Evolutionary conservation across 92 coral and sea anemone species (phyloP), one percentile per base, ranked within the genome.

Genomic region (Micromussa lordhowensis): DNA sequence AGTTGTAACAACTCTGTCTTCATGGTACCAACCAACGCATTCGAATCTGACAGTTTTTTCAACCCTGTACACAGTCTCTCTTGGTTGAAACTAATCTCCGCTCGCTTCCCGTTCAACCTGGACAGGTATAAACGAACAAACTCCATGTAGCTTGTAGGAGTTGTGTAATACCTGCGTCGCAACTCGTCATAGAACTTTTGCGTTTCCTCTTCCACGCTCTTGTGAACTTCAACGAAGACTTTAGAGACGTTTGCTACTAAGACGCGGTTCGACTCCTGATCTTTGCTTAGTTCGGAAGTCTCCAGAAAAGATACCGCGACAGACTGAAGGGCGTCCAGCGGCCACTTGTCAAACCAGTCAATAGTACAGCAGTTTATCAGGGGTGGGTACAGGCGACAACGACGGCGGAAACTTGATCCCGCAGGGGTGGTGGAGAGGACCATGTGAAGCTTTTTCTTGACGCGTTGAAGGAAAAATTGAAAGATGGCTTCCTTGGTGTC

Each of bases 321-420:
- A 24, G 97, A 92, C 85, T 93, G 96, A 57, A 97, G 88, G 10
- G 99, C 99, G 53, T 95, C 99, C 53, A 90, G 85, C 11, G 99
- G 98, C 99, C 99, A 97, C 61, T 93, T 93, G 81, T 97, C 98
- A 81, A 92, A 97, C 99, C 99, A 97, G 79, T 97, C 99, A 51
- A 97, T 97, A 0, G 98, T 94, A 76, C 98, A 95, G 32, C 98
- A 95, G 91, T 97, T 97, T 80, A 97, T 95, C 34, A 97, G 83
- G 38, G 98, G 90, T 40, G 99, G 99, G 82, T 97, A 97, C 72
- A 94, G 94, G 68, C 98, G 98, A 69, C 98, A 95, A 58, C 94
- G 94, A 11, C 93, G 97, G 10, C 99, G 92, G 78, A 97, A 97
- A 72, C 91, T 88, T 71, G 91, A 86, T 32, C 99, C 99, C 48